Evolutionary conservation across 2,888 invertebrate species (phyloP).

Genomic region (Drosophila monieri): DNA sequence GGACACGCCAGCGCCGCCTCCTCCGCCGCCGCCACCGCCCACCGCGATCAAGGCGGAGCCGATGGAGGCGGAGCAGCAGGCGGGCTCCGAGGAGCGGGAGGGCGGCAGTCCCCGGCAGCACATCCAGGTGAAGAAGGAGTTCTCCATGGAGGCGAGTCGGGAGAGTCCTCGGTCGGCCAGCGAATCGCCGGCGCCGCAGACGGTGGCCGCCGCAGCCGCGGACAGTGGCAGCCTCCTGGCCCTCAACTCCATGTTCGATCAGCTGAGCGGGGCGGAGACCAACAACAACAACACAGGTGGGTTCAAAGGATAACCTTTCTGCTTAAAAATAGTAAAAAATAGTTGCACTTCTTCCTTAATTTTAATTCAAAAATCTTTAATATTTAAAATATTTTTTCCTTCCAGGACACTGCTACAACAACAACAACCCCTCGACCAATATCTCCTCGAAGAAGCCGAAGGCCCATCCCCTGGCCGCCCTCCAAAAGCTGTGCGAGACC

Average conservation of each 20-base stretch:
- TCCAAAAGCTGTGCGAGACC: slow-evolving; percentile 98
- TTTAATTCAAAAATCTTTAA: neutral
- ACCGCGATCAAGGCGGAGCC: slow-evolving; percentile 80
- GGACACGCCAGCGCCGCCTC: slow-evolving; percentile 45
- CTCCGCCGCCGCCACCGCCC: slow-evolving; percentile 83
- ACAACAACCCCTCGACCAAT: slow-evolving; percentile 44
- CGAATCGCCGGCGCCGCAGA: slow-evolving; percentile 86
- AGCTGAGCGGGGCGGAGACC: slow-evolving; percentile 74
- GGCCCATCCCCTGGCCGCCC: slow-evolving; percentile 95
- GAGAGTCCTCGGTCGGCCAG: slow-evolving; percentile 88
- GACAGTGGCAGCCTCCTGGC: slow-evolving; percentile 87
- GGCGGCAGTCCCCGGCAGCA: slow-evolving; percentile 52
- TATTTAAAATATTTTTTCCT: neutral
- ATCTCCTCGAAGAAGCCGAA: slow-evolving; percentile 72
- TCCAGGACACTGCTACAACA: slow-evolving; percentile 61
- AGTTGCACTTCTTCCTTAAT: no score
- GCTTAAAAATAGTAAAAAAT: neutral
- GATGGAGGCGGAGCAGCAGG: slow-evolving; percentile 60
- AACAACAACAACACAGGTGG: slow-evolving; percentile 54
- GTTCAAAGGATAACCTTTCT: neutral
- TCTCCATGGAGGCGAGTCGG: slow-evolving; percentile 66
- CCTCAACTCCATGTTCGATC: slow-evolving; percentile 95
- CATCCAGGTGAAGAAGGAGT: slow-evolving; percentile 84
- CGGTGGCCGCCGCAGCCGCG: slow-evolving; percentile 56
- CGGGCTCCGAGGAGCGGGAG: neutral